phyloP scores from a whole-genome alignment of 2,113 vertebrate species.

The Ranitomeya variabilis region DNA sequence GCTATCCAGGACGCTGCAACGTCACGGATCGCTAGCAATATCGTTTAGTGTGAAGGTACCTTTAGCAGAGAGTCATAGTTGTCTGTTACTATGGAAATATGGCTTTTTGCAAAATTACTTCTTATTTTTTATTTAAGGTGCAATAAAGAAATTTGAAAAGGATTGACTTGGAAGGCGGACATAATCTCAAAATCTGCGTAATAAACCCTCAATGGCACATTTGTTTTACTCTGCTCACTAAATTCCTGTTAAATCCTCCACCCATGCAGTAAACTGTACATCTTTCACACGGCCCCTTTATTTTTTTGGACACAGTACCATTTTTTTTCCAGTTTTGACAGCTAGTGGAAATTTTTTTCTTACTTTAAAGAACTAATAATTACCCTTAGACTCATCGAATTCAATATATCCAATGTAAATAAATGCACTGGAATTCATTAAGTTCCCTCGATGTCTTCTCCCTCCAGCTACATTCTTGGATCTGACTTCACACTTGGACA shows the following conservation, averaged over 20 bases:
- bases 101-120: no score
- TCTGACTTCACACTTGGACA: slow-evolving; percentile 45
- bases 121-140: no score
- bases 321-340: neutral
- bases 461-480: slow-evolving; percentile 18
- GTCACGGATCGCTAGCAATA: no score
- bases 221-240: neutral
- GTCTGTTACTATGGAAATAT: no score
- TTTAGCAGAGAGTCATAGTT: no score
- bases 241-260: neutral
- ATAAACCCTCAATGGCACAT: neutral
- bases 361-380: slow-evolving; percentile 26
- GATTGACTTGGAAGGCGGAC: no score
- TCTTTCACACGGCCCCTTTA: neutral
- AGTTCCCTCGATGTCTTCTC: slow-evolving; percentile 25
- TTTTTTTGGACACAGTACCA: neutral
- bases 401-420: slow-evolving; percentile 35
- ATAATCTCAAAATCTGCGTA: neutral
- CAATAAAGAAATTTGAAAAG: no score
- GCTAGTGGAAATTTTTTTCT: slow-evolving; percentile 14
- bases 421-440: slow-evolving; percentile 23
- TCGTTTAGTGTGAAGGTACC: no score
- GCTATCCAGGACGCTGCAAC: no score
- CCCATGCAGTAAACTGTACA: neutral
- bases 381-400: slow-evolving; percentile 23